phyloP scores from a whole-genome alignment of 2,888 invertebrate species.

The Diaprepes abbreviatus region DNA sequence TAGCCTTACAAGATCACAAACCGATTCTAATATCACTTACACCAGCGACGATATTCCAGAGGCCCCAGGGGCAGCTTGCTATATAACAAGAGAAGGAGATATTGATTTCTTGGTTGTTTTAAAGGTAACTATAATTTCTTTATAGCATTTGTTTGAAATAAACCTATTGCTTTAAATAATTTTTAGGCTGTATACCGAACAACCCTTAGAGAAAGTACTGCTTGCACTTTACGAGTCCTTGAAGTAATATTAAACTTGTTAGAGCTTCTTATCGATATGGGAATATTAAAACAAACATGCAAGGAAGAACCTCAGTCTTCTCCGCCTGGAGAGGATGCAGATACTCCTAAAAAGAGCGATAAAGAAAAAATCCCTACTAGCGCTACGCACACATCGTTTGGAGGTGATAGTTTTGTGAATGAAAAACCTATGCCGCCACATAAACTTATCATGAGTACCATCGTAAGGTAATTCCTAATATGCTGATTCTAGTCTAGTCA shows the following conservation, averaged over 20 bases:
- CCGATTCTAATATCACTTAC: conserved; percentile 93
- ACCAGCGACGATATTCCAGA: conserved; percentile 88
- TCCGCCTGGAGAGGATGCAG: conserved; percentile 52
- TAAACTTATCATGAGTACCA: conserved; percentile 80
- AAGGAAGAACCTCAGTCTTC: conserved; percentile 66
- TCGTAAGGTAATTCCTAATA: conserved; percentile 69
- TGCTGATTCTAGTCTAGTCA: too few relatives aligned
- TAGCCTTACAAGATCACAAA: conserved; percentile 84
- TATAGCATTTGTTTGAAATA: too few relatives aligned
- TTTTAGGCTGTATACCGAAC: conserved; percentile 87
- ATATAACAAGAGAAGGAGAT: conserved; percentile 95
- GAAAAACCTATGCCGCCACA: conserved; percentile 75
- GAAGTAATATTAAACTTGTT: conserved; percentile 94
- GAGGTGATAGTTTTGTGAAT: conserved; percentile 68
- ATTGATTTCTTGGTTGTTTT: conserved; percentile 91
- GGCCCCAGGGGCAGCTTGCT: conserved; percentile 89
- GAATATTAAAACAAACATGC: conserved; percentile 77
- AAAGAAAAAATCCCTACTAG: conserved; percentile 54
- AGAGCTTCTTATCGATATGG: conserved; percentile 92
- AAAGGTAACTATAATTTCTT: conserved; percentile 71
- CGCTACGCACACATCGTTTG: conserved; percentile 54
- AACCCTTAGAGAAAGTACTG: conserved; percentile 85
- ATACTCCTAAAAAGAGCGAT: conserved; percentile 56
- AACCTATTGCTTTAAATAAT: not conserved
- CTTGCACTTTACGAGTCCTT: conserved; percentile 89